A percentile compares a stretch with the other conserved stretches of the same genome.
Evolutionary conservation across 2,113 vertebrate genomes (phyloP).

Genomic region (Podarcis cretensis): DNA sequence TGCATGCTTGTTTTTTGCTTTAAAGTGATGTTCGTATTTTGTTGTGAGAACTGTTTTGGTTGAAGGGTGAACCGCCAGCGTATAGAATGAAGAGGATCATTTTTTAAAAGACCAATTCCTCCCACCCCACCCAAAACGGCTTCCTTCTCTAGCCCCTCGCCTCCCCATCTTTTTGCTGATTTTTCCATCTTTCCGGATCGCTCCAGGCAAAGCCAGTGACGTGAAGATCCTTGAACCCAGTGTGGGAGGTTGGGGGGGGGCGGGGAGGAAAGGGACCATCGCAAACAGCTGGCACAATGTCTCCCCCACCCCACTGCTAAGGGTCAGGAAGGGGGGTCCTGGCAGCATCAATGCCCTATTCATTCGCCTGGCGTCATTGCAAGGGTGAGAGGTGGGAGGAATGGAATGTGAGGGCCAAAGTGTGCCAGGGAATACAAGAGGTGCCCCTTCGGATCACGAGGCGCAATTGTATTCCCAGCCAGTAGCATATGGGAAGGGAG

Average conservation of each 20-base stretch:
- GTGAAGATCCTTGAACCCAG: neutral
- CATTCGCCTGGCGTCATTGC: slow-evolving; percentile 17
- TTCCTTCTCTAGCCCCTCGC: too few relatives aligned
- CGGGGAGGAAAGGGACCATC: neutral
- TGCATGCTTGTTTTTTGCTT: neutral
- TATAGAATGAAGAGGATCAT: too few relatives aligned
- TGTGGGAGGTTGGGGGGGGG: slow-evolving; percentile 12
- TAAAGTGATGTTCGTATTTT: neutral
- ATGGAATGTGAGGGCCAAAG: slow-evolving; percentile 8
- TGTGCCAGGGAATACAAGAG: slow-evolving; percentile 16
- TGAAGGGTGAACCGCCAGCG: neutral
- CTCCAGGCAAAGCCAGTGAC: neutral
- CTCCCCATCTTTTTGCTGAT: neutral
- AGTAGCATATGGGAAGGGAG: neutral
- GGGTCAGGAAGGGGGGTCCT: neutral
- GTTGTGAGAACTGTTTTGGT: neutral
- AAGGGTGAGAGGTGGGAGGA: slow-evolving; percentile 29
- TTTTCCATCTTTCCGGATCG: neutral
- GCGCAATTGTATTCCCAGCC: neutral
- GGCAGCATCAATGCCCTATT: slow-evolving; percentile 31
- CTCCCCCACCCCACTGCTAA: neutral
- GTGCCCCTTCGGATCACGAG: slow-evolving; percentile 8
- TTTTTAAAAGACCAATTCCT: neutral
- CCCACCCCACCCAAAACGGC: neutral
- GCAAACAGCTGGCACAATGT: neutral